Evolutionary conservation across 1,140 invertebrate genomes (phyloP).

Genomic region (Bombus superbus): DNA sequence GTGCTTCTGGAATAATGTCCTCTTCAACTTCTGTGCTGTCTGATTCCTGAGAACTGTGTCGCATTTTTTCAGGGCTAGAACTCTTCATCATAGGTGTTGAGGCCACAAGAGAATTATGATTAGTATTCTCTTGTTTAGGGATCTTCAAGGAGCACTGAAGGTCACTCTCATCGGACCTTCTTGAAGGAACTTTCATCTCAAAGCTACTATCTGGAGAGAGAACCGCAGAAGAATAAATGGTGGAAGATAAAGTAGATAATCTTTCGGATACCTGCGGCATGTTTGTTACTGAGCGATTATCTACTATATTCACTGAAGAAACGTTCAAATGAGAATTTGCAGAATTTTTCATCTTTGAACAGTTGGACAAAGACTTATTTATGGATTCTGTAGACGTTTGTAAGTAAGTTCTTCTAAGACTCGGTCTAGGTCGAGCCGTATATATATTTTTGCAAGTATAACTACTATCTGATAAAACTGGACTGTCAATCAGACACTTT

Average conservation of each 20-base stretch:
- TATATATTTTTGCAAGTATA: constrained; percentile 49
- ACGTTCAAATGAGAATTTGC: background rate
- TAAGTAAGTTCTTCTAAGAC: constrained; percentile 70
- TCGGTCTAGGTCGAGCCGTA: constrained; percentile 72
- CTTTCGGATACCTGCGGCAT: background rate
- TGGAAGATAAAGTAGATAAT: background rate
- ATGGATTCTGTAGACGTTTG: constrained; percentile 36
- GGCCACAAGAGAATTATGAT: constrained; percentile 26
- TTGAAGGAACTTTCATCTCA: constrained; percentile 11
- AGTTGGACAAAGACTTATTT: constrained; percentile 20
- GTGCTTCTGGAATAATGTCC: background rate
- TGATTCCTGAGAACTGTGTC: background rate
- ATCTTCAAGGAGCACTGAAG: constrained; percentile 27
- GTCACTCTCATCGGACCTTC: background rate
- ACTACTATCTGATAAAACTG: constrained; percentile 63
- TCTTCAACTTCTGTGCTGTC: background rate
- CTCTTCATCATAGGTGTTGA: constrained; percentile 29
- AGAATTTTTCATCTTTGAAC: background rate
- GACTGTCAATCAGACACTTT: constrained; percentile 53
- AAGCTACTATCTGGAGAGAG: constrained; percentile 52
- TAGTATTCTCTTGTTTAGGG: constrained; percentile 29
- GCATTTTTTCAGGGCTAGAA: background rate
- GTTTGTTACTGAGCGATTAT: background rate
- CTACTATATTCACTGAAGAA: background rate
- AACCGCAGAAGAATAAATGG: constrained; percentile 47